Evolutionary conservation across 2,888 invertebrate genomes (phyloP).

Genomic region (Drosophila tanythrix): DNA sequence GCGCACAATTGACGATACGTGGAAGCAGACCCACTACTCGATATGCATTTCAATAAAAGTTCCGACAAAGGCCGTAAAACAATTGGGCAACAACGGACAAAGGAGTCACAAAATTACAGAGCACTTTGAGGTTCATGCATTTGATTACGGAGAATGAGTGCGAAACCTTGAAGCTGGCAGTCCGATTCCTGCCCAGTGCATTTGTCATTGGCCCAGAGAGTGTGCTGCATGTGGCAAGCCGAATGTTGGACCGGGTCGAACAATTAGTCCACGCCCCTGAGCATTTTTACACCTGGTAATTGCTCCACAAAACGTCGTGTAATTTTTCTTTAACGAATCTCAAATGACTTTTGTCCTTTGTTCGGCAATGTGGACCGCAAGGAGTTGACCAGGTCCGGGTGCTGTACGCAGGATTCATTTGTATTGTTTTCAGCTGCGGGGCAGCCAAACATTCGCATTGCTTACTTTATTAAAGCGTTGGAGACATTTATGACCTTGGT

Average conservation of each 20-base stretch:
- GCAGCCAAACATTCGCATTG: conserved; percentile 41
- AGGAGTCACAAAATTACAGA: conserved; percentile 69
- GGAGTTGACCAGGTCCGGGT: conserved; percentile 23
- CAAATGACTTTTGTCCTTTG: conserved; percentile 74
- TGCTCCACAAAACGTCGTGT: conserved; percentile 82
- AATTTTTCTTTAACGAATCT: conserved; percentile 81
- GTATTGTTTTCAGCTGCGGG: conserved; percentile 45
- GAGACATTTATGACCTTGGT: conserved; percentile 73
- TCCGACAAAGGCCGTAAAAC: conserved; percentile 71
- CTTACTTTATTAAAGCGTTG: conserved; percentile 50
- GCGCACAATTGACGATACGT: conserved; percentile 30
- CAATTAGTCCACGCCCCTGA: conserved; percentile 82
- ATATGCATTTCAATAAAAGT: conserved; percentile 72
- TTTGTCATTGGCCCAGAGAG: conserved; percentile 50
- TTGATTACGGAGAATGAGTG: conserved; percentile 55
- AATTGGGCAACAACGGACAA: conserved; percentile 62
- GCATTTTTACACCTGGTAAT: conserved; percentile 81
- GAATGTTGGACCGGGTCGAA: conserved; percentile 49
- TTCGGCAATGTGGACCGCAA: conserved; percentile 56
- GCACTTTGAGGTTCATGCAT: conserved; percentile 42
- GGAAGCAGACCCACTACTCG: conserved; percentile 1
- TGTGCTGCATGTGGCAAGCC: conserved; percentile 29
- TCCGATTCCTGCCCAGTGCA: conserved; percentile 40
- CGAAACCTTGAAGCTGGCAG: conserved; percentile 24
- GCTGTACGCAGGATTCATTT: conserved; percentile 19